Evolutionary conservation across 2,113 vertebrate species (phyloP).

Genomic region (Plestiodon gilberti): DNA sequence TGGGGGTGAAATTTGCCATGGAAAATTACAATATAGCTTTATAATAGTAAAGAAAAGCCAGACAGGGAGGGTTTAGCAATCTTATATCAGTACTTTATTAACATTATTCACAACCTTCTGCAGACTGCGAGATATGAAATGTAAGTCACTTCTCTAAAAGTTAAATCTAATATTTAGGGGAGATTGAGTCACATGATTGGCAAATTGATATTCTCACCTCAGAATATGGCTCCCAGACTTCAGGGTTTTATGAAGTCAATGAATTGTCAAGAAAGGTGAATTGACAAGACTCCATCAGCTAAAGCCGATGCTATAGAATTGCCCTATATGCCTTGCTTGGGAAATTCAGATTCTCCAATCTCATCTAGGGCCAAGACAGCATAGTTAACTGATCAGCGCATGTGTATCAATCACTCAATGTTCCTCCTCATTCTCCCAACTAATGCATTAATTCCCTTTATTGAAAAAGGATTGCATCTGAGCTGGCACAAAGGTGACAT

Average conservation of each 20-base stretch:
- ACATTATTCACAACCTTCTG: constrained; percentile 51
- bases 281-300: background rate
- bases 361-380: background rate
- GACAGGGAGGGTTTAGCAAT: constrained; percentile 34
- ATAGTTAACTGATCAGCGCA: background rate
- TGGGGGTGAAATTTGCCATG: background rate
- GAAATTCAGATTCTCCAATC: background rate
- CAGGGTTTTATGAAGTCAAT: constrained; percentile 38
- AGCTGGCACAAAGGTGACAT: background rate
- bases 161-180: constrained; percentile 50
- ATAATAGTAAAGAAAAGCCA: background rate
- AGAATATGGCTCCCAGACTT: constrained; percentile 30
- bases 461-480: background rate
- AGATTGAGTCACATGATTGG: constrained; percentile 31
- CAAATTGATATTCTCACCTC: constrained; percentile 50
- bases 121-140: background rate
- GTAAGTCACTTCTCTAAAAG: constrained; percentile 40
- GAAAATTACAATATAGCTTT: background rate
- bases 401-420: background rate
- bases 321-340: background rate
- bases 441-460: background rate
- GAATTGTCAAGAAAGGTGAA: constrained; percentile 4
- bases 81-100: constrained; percentile 35
- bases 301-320: background rate
- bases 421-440: background rate